Base-by-base conservation (phyloP, 2,888 invertebrate species). In the Microchrysa polita region DNA sequence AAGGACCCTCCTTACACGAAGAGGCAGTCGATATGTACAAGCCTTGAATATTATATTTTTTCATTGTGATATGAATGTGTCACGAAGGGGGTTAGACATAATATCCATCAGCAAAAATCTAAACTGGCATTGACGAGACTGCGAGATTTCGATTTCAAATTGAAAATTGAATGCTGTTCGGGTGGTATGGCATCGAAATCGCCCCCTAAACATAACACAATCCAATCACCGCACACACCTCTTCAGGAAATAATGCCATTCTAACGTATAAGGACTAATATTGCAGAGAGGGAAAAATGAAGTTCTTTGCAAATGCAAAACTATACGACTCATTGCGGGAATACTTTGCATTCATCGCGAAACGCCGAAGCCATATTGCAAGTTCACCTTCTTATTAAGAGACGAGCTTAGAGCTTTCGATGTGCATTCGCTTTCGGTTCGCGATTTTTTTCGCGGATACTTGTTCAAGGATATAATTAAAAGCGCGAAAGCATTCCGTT, bases 201-300 rank as follows among this genome's bases (percentile, higher is more conserved):
- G 10, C 18, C 34, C 61, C 61, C 40, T 61, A 40, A 59, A 59
- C 7, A 7, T 7, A 34, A 34, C 27, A 2, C 7, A 48, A 48
- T 48, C 48, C 48, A 12, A 42, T 42, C n/a, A n/a, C n/a, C n/a
- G n/a, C n/a, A n/a, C n/a, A 2, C 27, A 34, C 27, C 27, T 34
- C 27, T 34, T 34, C 27, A 34, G 7, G 7, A 34, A 34, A 44
- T 65, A 14, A 22, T 12, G n/a, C 42, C 40, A 14, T n/a, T 48
- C 48, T 44, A 14, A 7, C 44, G 48, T 65, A n/a, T n/a, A 65
- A 65, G 65, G 22, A 65, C 65, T 65, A 65, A 65, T n/a, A n/a
- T 65, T 5, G 40, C 9, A 9, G 65, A 9, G 65, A 65, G 65
- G 65, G 61, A n/a, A 40, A 23, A 40, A 2, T 48, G 10, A 48